Base-by-base conservation (phyloP, 2,113 vertebrate genomes). In the Apodemus sylvaticus region DNA sequence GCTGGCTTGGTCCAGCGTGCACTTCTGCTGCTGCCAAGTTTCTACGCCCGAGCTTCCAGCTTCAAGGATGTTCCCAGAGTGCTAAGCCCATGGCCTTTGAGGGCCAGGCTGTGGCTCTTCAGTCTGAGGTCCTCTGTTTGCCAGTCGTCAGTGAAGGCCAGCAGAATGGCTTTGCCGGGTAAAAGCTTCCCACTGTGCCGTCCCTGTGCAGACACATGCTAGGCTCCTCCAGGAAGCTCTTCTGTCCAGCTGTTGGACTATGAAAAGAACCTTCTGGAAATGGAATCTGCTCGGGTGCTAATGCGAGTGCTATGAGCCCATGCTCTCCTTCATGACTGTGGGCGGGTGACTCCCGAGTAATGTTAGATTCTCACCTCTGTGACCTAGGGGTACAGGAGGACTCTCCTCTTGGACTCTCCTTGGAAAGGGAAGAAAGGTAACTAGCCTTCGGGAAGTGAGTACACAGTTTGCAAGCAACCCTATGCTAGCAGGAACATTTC, bases 231-330 rank as follows among this genome's bases (percentile, higher is more conserved):
- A 39, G 51, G 70, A 79, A 58, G 36, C 45, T 74, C 39, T 87
- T 86, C 48, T n/a, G 36, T 3, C 6, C 13, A 20, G 17, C 68
- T 48, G 62, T 29, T 36, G 13, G 64, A 36, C 64, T 90, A 3
- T 55, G 66, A 86, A 83, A 90, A 96, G 78, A 93, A 91, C 16
- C 36, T 94, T 81, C 77, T 74, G 58, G 83, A 93, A 96, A 91
- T 31, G 26, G 62, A 45, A 1, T 34, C 42, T n/a, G 64, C 53
- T 24, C 3, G 34, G 42, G 13, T 68, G 36, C 53, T 42, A n/a
- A 82, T 7, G 9, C 26, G 48, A 58, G 36, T 64, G 53, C 14
- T 78, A 9, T 14, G 16, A 60, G 62, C 90, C 82, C 42, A 62
- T 39, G 45, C 1, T 58, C 2, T 19, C 5, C 17, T n/a, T n/a